Conservation (phyloP, 2,113 vertebrate genomes). For the Sinocyclocheilus anophthalmus region DNA sequence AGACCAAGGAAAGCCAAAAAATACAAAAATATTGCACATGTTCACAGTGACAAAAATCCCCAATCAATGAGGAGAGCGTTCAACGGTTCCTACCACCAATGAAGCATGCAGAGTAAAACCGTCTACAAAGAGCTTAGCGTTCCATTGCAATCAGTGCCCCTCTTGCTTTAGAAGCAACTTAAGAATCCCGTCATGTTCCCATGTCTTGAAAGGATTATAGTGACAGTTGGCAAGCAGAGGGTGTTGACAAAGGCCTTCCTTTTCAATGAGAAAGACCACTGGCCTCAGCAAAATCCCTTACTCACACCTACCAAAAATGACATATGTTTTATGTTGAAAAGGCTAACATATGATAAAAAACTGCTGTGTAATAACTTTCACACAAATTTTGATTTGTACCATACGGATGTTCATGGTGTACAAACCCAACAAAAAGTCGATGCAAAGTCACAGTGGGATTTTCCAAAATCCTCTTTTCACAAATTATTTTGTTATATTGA, state of each 20-base stretch:
- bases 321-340: constrained; percentile 31
- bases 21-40: neutral
- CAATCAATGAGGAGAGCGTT: constrained; percentile 4
- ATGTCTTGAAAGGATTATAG: constrained; percentile 48
- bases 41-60: neutral
- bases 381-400: neutral
- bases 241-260: constrained; percentile 47
- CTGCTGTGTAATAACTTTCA: neutral
- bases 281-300: constrained; percentile 37
- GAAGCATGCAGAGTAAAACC: constrained; percentile 15
- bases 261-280: constrained; percentile 45
- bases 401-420: neutral
- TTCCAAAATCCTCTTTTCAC: neutral
- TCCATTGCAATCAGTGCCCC: neutral
- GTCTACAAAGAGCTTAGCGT: constrained; percentile 26
- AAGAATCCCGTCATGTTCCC: constrained; percentile 52
- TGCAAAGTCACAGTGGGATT: neutral
- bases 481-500: neutral
- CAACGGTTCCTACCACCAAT: neutral
- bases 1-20: neutral
- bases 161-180: constrained; percentile 36
- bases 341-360: constrained; percentile 23
- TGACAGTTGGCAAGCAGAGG: constrained; percentile 45
- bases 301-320: constrained; percentile 15
- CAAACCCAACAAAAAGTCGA: neutral